Percentiles rank a stretch among this genome's conserved stretches.
Conservation (phyloP, 2,888 invertebrate genomes). For the Meliscaeva auricollis region DNA sequence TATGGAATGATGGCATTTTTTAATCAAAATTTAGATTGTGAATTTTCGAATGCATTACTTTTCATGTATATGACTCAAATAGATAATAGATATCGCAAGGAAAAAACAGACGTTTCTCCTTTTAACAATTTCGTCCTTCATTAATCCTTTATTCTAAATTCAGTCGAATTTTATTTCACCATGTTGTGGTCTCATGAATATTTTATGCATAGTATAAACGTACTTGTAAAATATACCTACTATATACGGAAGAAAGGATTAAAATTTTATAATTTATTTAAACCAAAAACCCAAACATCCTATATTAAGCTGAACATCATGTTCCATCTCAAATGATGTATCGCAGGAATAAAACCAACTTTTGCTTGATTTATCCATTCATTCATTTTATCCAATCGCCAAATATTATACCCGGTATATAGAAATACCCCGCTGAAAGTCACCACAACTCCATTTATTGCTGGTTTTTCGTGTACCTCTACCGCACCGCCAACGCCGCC, state of each 20-base stretch:
- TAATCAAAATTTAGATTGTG: too few species aligned
- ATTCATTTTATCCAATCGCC: slow-evolving; percentile 47
- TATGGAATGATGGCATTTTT: too few species aligned
- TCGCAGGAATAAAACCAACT: slow-evolving; percentile 42
- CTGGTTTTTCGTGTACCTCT: not conserved
- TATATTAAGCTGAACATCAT: slow-evolving; percentile 36
- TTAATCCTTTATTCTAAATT: not conserved
- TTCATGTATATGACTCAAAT: too few species aligned
- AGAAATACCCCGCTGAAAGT: not conserved
- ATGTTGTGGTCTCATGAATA: not conserved
- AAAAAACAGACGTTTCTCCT: too few species aligned
- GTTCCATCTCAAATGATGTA: slow-evolving; percentile 57
- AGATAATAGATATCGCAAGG: too few species aligned
- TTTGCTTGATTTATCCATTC: slow-evolving; percentile 61
- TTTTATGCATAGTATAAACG: not conserved
- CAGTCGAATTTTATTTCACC: not conserved
- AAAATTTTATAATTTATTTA: slow-evolving; percentile 49
- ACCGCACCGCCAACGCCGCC: not conserved
- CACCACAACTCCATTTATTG: slow-evolving; percentile 28
- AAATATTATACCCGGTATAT: slow-evolving; percentile 12
- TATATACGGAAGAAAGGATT: slow-evolving; percentile 25
- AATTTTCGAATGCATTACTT: too few species aligned
- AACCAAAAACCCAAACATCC: slow-evolving; percentile 18
- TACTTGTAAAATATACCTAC: too few species aligned
- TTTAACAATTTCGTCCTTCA: too few species aligned